Conservation (phyloP, 2,113 vertebrate species). For the Cettia cetti region DNA sequence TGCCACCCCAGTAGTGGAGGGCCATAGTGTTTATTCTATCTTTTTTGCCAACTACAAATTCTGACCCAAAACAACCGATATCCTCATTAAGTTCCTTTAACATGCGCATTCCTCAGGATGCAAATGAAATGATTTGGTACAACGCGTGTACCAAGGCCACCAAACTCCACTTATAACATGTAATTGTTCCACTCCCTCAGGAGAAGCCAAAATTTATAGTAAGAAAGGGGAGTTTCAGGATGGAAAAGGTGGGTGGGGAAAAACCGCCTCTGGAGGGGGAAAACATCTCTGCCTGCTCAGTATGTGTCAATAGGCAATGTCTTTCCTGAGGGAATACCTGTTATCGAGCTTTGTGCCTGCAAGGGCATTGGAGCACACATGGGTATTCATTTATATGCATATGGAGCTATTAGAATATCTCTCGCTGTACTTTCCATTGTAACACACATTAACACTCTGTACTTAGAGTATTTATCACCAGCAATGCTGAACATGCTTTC, state of each 20-base stretch:
- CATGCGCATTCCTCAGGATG: not conserved
- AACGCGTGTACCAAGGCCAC: no score
- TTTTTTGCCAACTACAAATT: not conserved
- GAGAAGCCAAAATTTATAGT: not conserved
- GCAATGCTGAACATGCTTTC: not conserved
- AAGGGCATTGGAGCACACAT: fast-evolving
- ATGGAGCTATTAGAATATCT: not conserved
- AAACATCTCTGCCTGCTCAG: not conserved
- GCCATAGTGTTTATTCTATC: not conserved
- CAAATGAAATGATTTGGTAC: no score
- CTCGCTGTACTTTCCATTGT: not conserved
- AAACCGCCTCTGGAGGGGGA: not conserved
- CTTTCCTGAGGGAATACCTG: not conserved
- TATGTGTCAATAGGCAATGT: no score
- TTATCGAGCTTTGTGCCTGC: not conserved
- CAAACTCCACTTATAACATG: not conserved
- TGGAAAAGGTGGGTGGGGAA: not conserved
- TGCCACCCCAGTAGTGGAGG: not conserved
- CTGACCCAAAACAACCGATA: fast-evolving
- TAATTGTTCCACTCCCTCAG: not conserved
- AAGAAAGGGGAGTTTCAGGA: not conserved
- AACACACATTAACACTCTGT: not conserved
- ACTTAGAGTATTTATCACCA: not conserved
- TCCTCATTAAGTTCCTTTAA: not conserved
- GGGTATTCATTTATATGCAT: not conserved